Percentiles rank a stretch among this genome's conserved stretches.
Evolutionary conservation across 2,113 vertebrate genomes (phyloP).

Genomic region (Steatornis caripensis): DNA sequence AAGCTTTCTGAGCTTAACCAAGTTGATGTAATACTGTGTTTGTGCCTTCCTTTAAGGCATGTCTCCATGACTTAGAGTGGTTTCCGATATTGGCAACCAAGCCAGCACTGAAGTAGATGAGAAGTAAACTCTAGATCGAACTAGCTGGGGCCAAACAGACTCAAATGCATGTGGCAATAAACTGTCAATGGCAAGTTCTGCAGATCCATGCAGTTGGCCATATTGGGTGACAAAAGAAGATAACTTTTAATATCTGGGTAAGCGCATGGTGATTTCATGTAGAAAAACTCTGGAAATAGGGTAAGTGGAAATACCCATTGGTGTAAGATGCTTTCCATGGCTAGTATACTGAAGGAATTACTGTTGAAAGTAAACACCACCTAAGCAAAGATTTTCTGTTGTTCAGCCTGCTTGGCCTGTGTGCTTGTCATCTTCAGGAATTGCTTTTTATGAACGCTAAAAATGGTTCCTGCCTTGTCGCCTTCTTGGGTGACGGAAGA

Average conservation of each 20-base stretch:
- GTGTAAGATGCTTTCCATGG: background rate
- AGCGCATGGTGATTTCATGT: background rate
- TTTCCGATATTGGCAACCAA: background rate
- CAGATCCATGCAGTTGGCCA: background rate
- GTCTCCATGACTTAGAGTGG: background rate
- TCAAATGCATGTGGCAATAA: background rate
- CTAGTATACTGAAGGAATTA: background rate
- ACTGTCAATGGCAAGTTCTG: background rate
- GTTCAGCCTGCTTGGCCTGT: background rate
- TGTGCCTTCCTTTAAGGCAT: background rate
- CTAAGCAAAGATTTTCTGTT: background rate
- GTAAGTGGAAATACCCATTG: background rate
- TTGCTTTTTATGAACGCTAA: background rate
- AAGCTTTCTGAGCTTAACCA: background rate
- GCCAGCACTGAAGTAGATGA: background rate
- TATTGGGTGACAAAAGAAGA: background rate
- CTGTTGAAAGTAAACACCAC: background rate
- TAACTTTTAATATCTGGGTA: background rate
- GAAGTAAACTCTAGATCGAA: background rate
- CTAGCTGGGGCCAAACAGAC: background rate
- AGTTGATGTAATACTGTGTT: background rate
- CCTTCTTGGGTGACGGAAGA: background rate
- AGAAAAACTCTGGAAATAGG: background rate
- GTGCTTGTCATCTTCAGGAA: background rate
- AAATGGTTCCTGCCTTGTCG: fast-evolving